Evolutionary conservation across 2,888 invertebrate genomes (phyloP).

Genomic region (Andrena haemorrhoa): DNA sequence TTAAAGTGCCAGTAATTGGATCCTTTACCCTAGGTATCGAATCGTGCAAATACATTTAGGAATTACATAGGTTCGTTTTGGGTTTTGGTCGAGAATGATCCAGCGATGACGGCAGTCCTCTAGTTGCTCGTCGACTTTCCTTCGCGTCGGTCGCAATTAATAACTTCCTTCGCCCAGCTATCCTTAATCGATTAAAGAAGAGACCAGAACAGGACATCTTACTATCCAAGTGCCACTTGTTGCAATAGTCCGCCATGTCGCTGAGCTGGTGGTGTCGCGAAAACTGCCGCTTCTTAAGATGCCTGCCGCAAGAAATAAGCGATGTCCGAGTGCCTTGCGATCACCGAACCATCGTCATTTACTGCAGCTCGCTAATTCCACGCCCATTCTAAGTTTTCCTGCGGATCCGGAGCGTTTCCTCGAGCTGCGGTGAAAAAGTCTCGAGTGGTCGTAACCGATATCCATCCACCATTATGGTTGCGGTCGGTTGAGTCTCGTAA

Average conservation of each 20-base stretch:
- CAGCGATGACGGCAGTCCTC: too few relatives aligned
- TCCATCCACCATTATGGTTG: constrained; percentile 34
- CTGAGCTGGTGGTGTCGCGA: background rate
- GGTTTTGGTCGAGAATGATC: too few relatives aligned
- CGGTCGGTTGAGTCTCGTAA: constrained; percentile 9
- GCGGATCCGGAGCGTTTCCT: constrained; percentile 28
- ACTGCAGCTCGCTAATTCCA: constrained; percentile 76
- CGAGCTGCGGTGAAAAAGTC: constrained; percentile 50
- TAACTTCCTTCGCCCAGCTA: too few relatives aligned
- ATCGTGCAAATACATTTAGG: too few relatives aligned
- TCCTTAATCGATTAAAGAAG: too few relatives aligned
- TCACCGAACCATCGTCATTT: constrained; percentile 75
- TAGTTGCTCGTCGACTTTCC: too few relatives aligned
- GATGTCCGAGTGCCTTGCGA: constrained; percentile 62
- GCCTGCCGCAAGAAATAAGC: constrained; percentile 66
- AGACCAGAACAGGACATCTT: background rate
- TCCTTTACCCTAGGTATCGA: too few relatives aligned
- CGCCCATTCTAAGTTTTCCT: constrained; percentile 72
- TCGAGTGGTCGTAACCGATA: constrained; percentile 49
- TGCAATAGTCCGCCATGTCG: constrained; percentile 39
- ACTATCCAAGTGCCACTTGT: constrained; percentile 1
- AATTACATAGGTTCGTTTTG: too few relatives aligned
- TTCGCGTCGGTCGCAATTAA: too few relatives aligned
- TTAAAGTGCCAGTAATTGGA: too few relatives aligned
- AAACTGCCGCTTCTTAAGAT: constrained; percentile 56